Conservation (phyloP, 1,140 invertebrate genomes). For the Doryteuthis pealeii region DNA sequence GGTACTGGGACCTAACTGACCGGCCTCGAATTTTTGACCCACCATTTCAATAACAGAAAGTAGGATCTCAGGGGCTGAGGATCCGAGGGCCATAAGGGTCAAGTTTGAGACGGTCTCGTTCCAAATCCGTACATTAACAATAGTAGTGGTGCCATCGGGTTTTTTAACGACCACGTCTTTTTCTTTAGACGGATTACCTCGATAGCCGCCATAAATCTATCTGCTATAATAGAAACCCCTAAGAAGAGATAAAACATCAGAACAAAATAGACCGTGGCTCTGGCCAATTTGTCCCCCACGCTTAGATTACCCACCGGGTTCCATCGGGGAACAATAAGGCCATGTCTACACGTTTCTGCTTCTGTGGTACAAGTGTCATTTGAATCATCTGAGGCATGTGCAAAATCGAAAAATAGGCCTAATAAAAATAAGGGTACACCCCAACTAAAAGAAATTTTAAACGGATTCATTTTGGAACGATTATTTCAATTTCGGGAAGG, state of each 20-base stretch:
- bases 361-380: constrained; percentile 27
- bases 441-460: constrained; percentile 2
- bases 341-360: constrained; percentile 45
- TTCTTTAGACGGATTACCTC: constrained; percentile 98
- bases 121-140: constrained; percentile 75
- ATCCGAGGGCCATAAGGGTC: constrained; percentile 98
- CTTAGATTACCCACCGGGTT: constrained; percentile 71
- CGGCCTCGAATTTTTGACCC: constrained; percentile 76
- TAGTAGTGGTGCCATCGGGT: constrained; percentile 76
- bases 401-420: constrained; percentile 16
- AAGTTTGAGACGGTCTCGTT: constrained; percentile 99
- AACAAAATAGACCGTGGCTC: constrained; percentile 91
- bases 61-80: constrained; percentile 98
- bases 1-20: constrained; percentile 94
- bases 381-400: neutral
- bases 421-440: constrained; percentile 11
- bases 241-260: constrained; percentile 92
- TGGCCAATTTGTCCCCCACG: constrained; percentile 69
- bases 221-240: constrained; percentile 97
- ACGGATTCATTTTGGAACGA: neutral
- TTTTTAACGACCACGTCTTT: constrained; percentile 85
- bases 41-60: constrained; percentile 60
- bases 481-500: no score
- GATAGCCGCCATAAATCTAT: constrained; percentile 98
- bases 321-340: constrained; percentile 58